Percentiles rank a stretch among this genome's conserved stretches.
Conservation (phyloP, 2,113 vertebrate species). For the Dolichallabes microphthalmus region DNA sequence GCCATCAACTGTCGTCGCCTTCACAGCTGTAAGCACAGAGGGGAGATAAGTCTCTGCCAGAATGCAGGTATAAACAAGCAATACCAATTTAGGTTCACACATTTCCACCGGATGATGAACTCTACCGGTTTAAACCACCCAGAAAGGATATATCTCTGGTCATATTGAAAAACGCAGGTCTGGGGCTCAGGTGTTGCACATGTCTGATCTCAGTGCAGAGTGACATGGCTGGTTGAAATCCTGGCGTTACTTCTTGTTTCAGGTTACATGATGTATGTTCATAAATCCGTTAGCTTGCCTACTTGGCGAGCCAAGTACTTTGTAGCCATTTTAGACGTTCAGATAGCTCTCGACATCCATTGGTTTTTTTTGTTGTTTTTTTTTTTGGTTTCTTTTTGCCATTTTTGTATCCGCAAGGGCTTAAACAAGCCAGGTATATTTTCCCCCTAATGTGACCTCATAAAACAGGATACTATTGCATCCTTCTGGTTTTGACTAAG, state of each 20-base stretch:
- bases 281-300: too few species aligned
- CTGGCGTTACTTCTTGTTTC: neutral
- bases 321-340: too few species aligned
- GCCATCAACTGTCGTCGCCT: conserved; percentile 2
- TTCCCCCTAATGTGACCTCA: too few species aligned
- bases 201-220: neutral
- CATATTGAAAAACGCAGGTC: neutral
- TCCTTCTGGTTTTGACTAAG: too few species aligned
- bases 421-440: too few species aligned
- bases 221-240: neutral
- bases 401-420: too few species aligned
- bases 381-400: too few species aligned
- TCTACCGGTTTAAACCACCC: neutral
- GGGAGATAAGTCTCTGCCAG: neutral
- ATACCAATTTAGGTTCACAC: neutral
- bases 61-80: neutral
- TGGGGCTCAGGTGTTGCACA: neutral
- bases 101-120: neutral
- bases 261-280: neutral
- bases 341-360: too few species aligned
- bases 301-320: too few species aligned
- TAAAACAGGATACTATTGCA: too few species aligned
- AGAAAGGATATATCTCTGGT: neutral
- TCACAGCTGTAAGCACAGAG: neutral
- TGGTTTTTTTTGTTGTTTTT: too few species aligned